phyloP scores from a whole-genome alignment of 2,113 vertebrate genomes.

The Bungarus multicinctus region DNA sequence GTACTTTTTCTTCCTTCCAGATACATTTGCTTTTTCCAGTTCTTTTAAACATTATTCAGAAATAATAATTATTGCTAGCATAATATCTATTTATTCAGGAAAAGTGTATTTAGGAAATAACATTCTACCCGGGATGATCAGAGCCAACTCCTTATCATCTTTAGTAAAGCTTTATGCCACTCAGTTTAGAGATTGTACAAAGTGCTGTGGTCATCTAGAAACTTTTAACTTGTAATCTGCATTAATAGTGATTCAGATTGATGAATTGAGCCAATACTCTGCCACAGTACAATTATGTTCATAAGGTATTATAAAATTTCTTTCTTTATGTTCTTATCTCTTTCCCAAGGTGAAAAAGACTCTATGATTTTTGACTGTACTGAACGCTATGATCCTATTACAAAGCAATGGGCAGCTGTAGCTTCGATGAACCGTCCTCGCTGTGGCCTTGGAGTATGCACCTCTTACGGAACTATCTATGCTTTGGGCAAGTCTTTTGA shows the following conservation, averaged over 20 bases:
- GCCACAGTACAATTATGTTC: neutral
- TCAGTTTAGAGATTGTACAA: neutral
- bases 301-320: neutral
- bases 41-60: neutral
- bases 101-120: neutral
- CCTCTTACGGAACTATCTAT: constrained; percentile 92
- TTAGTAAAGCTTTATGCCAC: neutral
- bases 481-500: constrained; percentile 76
- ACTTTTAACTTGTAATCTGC: neutral
- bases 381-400: constrained; percentile 93
- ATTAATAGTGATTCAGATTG: neutral
- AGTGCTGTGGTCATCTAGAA: neutral
- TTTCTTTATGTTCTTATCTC: constrained; percentile 24
- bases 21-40: neutral
- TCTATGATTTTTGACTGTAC: constrained; percentile 98
- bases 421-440: constrained; percentile 93
- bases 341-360: constrained; percentile 86
- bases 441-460: constrained; percentile 89
- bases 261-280: neutral
- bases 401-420: constrained; percentile 92
- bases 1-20: neutral
- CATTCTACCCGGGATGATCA: neutral
- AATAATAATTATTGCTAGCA: neutral
- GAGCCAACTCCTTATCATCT: neutral
- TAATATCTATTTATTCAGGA: neutral